Percentiles rank a stretch among this genome's conserved stretches.
Evolutionary conservation across 2,797 vertebrate species (phyloP).

Genomic region (Sarcophilus harrisii): DNA sequence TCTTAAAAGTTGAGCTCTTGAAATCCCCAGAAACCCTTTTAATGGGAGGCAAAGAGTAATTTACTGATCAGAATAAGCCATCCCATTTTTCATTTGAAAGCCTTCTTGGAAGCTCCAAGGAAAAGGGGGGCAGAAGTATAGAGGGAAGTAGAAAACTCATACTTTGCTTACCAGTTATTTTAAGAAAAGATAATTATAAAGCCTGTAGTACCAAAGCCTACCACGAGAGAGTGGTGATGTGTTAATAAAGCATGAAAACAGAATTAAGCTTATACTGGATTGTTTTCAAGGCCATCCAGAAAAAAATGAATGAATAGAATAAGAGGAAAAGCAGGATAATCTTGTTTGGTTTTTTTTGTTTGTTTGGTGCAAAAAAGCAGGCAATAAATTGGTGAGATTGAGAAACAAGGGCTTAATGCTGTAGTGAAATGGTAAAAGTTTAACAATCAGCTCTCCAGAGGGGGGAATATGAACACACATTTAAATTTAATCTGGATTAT

Average conservation of each 20-base stretch:
- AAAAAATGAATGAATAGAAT: not conserved
- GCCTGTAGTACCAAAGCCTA: not conserved
- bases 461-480: not conserved
- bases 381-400: not conserved
- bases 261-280: not conserved
- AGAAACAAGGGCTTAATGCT: not conserved
- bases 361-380: not conserved
- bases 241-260: not conserved
- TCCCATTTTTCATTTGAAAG: not conserved
- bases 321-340: not conserved
- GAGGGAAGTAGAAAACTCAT: not conserved
- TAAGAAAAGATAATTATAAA: not conserved
- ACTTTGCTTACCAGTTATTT: not conserved
- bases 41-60: not conserved
- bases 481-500: not conserved
- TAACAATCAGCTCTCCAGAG: not conserved
- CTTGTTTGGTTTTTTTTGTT: not conserved
- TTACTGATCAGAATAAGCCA: not conserved
- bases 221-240: not conserved
- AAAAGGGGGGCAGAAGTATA: not conserved
- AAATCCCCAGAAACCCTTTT: not conserved
- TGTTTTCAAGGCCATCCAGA: not conserved
- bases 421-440: not conserved
- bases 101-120: not conserved
- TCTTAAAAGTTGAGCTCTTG: not conserved